A percentile compares a stretch with the other conserved stretches of the same genome.
Evolutionary conservation across 1,140 invertebrate species (phyloP).

Genomic region (Heliconius eleuchia): DNA sequence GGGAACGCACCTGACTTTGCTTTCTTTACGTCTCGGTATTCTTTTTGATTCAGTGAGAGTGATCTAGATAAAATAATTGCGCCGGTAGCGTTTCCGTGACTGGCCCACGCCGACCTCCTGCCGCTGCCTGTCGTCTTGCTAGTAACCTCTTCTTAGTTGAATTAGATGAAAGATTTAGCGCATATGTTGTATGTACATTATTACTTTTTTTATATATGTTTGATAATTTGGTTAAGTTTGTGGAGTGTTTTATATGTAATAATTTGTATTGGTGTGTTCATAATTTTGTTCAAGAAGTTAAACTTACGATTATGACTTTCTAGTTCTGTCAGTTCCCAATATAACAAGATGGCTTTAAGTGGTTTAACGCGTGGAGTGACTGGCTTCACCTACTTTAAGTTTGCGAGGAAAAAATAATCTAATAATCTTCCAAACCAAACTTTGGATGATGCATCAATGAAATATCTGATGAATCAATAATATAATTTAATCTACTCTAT

Average conservation of each 20-base stretch:
- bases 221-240: neutral
- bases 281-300: too few species aligned
- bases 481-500: too few species aligned
- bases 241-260: neutral
- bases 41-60: constrained; percentile 81
- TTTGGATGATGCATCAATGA: too few species aligned
- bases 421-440: too few species aligned
- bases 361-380: too few species aligned
- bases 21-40: constrained; percentile 75
- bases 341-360: too few species aligned
- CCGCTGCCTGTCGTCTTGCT: constrained; percentile 37
- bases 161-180: neutral
- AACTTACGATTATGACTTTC: too few species aligned
- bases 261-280: too few species aligned
- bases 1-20: constrained; percentile 75
- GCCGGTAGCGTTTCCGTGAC: constrained; percentile 73
- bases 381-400: too few species aligned
- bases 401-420: too few species aligned
- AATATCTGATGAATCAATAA: too few species aligned
- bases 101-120: constrained; percentile 53
- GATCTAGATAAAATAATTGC: constrained; percentile 78
- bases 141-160: constrained; percentile 31
- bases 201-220: neutral
- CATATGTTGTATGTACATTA: neutral
- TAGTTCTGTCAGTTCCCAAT: too few species aligned